phyloP scores from a whole-genome alignment of 2,113 vertebrate genomes.

The Austrofundulus limnaeus region DNA sequence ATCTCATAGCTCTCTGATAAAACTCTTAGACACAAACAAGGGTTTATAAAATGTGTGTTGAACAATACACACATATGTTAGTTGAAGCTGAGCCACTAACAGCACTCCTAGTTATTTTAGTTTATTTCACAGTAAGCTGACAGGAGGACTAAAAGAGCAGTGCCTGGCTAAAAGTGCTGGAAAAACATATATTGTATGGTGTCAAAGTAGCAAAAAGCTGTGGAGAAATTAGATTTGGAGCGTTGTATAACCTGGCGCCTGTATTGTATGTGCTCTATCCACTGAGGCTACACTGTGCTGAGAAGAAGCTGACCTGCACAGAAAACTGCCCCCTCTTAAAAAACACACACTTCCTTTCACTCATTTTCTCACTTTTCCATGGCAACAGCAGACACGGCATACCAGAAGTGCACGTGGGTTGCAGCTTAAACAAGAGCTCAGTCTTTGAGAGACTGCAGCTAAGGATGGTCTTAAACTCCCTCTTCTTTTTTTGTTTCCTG shows the following conservation, averaged over 20 bases:
- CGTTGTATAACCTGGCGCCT: conserved; percentile 27
- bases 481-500: conserved; percentile 6
- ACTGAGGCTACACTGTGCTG: conserved; percentile 25
- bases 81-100: conserved; percentile 8
- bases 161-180: not conserved
- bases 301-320: conserved; percentile 57
- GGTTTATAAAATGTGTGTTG: too few species aligned
- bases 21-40: too few species aligned
- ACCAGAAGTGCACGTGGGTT: conserved; percentile 76
- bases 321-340: conserved; percentile 52
- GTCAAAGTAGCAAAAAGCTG: conserved; percentile 17
- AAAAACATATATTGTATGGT: not conserved
- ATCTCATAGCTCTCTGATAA: too few species aligned
- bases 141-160: conserved; percentile 19
- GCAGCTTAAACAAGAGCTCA: conserved; percentile 75
- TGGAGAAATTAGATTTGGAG: conserved; percentile 14
- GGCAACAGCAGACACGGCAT: conserved; percentile 77
- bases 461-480: conserved; percentile 32
- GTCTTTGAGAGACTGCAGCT: conserved; percentile 59
- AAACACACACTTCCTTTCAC: conserved; percentile 34
- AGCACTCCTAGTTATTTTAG: conserved; percentile 24
- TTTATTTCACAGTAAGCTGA: conserved; percentile 27
- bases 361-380: conserved; percentile 69
- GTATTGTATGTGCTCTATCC: conserved; percentile 34
- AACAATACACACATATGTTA: too few species aligned